Evolutionary conservation across 2,888 invertebrate genomes (phyloP), one percentile per base, ranked within the genome.

Genomic region (Apamea monoglypha): DNA sequence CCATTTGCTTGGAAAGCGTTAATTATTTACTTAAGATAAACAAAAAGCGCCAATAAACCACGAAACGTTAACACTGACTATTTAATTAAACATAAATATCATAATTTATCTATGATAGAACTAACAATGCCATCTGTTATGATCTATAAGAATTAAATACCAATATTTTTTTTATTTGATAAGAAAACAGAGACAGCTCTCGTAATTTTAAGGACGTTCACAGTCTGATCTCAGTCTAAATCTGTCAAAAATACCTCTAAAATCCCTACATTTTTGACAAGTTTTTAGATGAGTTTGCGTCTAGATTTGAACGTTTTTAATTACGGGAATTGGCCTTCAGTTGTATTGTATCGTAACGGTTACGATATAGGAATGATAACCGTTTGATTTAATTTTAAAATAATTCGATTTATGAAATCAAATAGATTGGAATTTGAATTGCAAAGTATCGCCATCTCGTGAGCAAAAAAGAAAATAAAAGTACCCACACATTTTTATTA

Each of bases 41-140:
- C 25, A 40, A 25, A 25, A 6, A 36, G 6, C 6, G 1, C 14
- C 2, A 50, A 61, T n/a, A 3, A 40, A 29, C 0, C 1, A 32
- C 10, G 0, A 1, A 21, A 61, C 0, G 5, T 25, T 12, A n/a
- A 0, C 1, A 25, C 1, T 29, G 61, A 71, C 21, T 66, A 70
- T 40, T 25, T 2, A 36, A 68, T 32, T 59, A 76, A 80, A 56
- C 14, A 21, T 61, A 25, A 66, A 47, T n/a, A 18, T 47, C 4
- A 29, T 47, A 36, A 40, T 16, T 29, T n/a, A 53, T 73, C 32
- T 50, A 74, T 40, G 16, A 69, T 40, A 50, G 29, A 67, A 61
- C 69, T 63, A 29, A 25, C 36, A 82, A 69, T 81, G 87, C 88
- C 88, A 88, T 88, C 88, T 88, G 53, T 81, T 78, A 64, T 78